Conservation (phyloP, 2,888 invertebrate species). For the Athalia rosae region DNA sequence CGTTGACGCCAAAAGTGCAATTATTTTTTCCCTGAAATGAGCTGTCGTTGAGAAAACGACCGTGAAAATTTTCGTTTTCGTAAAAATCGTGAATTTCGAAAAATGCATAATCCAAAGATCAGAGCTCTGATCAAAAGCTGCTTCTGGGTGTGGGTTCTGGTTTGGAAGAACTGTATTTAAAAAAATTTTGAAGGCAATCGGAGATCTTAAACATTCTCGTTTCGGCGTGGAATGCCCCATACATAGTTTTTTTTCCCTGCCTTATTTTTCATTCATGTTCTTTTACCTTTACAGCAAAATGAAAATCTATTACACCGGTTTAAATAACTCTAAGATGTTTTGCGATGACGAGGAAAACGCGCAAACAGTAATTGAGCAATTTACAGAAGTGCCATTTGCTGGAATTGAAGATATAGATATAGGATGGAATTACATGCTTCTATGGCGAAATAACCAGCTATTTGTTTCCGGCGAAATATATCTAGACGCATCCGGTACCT, state of each 20-base stretch:
- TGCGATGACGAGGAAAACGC: constrained; percentile 43
- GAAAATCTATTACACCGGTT: constrained; percentile 59
- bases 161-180: no score
- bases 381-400: constrained; percentile 57
- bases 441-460: constrained; percentile 62
- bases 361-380: constrained; percentile 53
- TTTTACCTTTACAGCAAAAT: constrained; percentile 13
- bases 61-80: no score
- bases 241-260: no score
- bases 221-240: no score
- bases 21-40: no score
- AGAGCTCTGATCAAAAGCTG: no score
- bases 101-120: no score
- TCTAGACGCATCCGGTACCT: not conserved
- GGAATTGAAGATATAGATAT: constrained; percentile 63
- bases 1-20: no score
- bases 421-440: constrained; percentile 68
- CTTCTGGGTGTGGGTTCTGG: no score
- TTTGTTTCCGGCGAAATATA: constrained; percentile 60
- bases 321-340: constrained; percentile 59
- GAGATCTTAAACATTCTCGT: no score
- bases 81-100: not conserved
- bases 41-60: no score
- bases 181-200: no score
- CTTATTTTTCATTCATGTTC: not conserved